These are phyloP conservation scores for Triops cancriformis DNA, from an alignment of 1,140 invertebrate species.

Conservation along the genomic window DNA sequence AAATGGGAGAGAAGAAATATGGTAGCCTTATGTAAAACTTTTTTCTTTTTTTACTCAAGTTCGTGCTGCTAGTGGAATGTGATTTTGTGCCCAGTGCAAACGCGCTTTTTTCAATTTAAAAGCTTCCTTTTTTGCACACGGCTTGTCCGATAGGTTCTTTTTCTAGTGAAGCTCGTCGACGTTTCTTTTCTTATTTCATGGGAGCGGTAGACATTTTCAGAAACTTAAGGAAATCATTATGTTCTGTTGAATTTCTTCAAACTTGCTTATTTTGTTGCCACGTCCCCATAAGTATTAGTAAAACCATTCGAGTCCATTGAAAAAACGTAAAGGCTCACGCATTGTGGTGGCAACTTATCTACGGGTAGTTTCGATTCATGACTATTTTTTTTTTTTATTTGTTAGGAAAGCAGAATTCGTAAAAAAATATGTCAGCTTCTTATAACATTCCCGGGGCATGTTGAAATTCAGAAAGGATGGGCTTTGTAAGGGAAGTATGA, in stretches of 20 bases:
- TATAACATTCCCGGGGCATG: background rate
- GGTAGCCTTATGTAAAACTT: background rate
- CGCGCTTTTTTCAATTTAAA: background rate
- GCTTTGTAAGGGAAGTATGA: background rate
- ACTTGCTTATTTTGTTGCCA: background rate
- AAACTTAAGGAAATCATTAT: background rate
- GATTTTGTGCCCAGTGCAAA: constrained; percentile 9
- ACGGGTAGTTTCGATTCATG: background rate
- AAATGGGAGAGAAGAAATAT: background rate
- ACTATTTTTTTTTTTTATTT: background rate
- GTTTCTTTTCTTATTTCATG: background rate
- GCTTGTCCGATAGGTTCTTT: background rate
- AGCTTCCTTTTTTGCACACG: background rate
- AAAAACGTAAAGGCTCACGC: constrained; percentile 13
- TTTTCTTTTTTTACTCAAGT: background rate
- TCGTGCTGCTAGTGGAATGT: background rate
- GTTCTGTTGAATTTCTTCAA: background rate
- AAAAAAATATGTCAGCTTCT: background rate
- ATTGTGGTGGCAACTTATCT: background rate
- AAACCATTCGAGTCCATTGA: background rate
- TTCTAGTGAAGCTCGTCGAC: background rate
- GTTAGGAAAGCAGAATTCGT: background rate
- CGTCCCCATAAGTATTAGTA: background rate
- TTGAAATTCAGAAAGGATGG: background rate
- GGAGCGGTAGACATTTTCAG: background rate